A percentile compares a stretch with the other conserved stretches of the same genome.
These are phyloP conservation scores for Zaprionus ghesquierei DNA, from an alignment of 1,140 invertebrate genomes.

Conservation along the genomic window DNA sequence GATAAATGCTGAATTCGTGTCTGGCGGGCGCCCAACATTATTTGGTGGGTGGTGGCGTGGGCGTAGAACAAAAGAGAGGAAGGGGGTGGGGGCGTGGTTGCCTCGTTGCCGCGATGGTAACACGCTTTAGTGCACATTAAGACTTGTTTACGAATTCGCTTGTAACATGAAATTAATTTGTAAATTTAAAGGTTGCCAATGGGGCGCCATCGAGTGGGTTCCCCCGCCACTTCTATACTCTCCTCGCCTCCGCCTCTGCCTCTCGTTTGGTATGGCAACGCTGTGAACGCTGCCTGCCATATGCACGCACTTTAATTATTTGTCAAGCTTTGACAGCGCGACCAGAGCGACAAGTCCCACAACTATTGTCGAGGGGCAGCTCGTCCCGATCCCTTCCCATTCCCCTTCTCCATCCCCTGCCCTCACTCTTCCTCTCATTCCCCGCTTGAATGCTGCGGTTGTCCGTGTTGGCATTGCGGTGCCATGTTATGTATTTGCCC, in stretches of 20 bases:
- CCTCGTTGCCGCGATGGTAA: conserved; percentile 37
- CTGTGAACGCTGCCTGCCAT: conserved; percentile 1
- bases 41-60: conserved; percentile 50
- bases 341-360: conserved; percentile 2
- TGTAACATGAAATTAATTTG: conserved; percentile 79
- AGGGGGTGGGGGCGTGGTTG: conserved; percentile 17
- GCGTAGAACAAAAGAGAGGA: neutral
- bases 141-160: conserved; percentile 79
- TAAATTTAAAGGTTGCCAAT: conserved; percentile 67
- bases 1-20: conserved; percentile 80
- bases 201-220: conserved; percentile 16
- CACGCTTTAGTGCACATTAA: conserved; percentile 79
- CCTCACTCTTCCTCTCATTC: neutral
- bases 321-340: conserved; percentile 15
- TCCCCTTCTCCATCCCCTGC: neutral
- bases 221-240: too few species aligned
- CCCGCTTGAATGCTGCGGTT: neutral
- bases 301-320: conserved; percentile 66
- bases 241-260: too few species aligned
- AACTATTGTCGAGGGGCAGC: conserved; percentile 2
- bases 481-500: conserved; percentile 13
- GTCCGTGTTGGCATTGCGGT: neutral
- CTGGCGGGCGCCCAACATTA: conserved; percentile 72
- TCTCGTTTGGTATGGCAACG: neutral
- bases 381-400: neutral